Conservation (phyloP, 2,888 invertebrate species). For the Ecdyonurus torrentis region DNA sequence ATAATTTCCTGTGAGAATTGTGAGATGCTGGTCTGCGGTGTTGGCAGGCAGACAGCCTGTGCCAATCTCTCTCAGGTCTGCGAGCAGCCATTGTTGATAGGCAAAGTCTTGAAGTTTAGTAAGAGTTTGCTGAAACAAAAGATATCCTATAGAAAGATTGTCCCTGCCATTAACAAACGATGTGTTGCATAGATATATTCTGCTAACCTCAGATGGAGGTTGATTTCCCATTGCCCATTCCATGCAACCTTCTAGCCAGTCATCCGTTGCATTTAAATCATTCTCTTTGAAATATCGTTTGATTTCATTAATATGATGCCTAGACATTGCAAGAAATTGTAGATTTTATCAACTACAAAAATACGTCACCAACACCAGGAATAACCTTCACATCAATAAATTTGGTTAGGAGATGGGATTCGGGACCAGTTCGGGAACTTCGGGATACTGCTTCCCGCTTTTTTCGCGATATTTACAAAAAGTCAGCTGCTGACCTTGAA, state of each 20-base stretch:
- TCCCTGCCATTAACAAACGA: no score
- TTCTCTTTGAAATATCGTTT: neutral
- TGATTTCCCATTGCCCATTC: neutral
- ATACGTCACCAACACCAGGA: no score
- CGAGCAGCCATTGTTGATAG: slow-evolving; percentile 46
- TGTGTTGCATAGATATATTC: no score
- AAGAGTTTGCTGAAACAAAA: slow-evolving; percentile 21
- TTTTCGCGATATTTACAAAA: no score
- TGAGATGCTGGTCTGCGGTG: slow-evolving; percentile 30
- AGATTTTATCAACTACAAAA: no score
- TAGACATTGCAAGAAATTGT: no score
- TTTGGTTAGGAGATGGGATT: no score
- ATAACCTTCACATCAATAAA: no score
- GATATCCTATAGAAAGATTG: neutral
- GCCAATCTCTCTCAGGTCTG: slow-evolving; percentile 44
- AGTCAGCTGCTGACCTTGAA: no score
- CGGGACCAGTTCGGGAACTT: no score
- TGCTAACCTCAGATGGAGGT: neutral
- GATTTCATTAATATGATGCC: neutral
- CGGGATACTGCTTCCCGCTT: no score
- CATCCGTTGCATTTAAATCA: neutral
- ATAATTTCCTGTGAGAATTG: slow-evolving; percentile 34
- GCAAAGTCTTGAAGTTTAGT: slow-evolving; percentile 37
- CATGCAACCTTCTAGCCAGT: neutral
- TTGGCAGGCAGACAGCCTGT: slow-evolving; percentile 40